A percentile compares a stretch with the other conserved stretches of the same genome.
These are phyloP conservation scores for Formicarius rufipectus DNA, from an alignment of 2,113 vertebrate genomes.

Conservation along the genomic window DNA sequence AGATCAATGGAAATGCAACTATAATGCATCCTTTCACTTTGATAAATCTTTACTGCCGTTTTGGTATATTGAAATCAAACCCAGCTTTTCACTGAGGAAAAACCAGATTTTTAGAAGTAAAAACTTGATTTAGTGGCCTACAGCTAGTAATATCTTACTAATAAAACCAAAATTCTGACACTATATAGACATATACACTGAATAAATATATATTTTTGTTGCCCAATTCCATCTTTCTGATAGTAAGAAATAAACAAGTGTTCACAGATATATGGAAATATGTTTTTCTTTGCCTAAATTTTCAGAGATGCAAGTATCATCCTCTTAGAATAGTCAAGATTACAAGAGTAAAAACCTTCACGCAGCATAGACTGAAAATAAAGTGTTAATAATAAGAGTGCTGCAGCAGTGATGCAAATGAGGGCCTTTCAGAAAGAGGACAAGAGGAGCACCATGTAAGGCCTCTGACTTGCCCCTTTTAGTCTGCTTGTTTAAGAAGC, in stretches of 20 bases:
- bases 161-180: background rate
- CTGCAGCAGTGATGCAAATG: background rate
- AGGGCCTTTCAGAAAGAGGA: background rate
- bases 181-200: background rate
- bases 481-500: background rate
- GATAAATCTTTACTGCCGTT: background rate
- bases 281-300: background rate
- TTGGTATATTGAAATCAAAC: background rate
- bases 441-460: background rate
- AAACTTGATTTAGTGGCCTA: background rate
- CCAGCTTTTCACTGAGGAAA: background rate
- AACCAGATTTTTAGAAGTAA: background rate
- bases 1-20: background rate
- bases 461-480: background rate
- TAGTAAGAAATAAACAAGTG: background rate
- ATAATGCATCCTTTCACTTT: background rate
- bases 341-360: background rate
- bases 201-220: background rate
- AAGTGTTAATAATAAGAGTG: background rate
- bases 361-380: background rate
- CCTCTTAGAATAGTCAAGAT: background rate
- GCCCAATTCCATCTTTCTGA: background rate
- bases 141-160: background rate
- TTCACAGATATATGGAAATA: background rate
- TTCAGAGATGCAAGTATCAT: background rate